Conservation (phyloP, 2,888 invertebrate genomes). For the Chironomus tentans region DNA sequence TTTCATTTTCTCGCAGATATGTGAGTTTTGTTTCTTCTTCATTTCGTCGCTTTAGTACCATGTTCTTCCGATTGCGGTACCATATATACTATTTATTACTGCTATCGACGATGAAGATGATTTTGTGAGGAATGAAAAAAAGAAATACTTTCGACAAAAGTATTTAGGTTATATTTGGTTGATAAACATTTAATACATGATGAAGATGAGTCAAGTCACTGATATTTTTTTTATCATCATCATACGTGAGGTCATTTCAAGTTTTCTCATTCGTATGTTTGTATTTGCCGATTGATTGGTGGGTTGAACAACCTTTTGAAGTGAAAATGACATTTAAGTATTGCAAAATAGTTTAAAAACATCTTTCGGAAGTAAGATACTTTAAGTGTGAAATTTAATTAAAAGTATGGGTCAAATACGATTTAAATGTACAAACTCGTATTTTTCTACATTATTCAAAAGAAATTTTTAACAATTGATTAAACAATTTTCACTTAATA, state of each 20-base stretch:
- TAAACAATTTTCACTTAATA: too few relatives aligned
- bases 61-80: not conserved
- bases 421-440: too few relatives aligned
- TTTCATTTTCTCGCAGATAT: not conserved
- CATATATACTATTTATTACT: not conserved
- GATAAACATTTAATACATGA: constrained; percentile 1
- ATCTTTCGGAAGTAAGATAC: too few relatives aligned
- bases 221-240: too few relatives aligned
- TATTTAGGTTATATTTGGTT: constrained; percentile 25
- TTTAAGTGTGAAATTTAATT: too few relatives aligned
- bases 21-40: not conserved
- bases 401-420: too few relatives aligned
- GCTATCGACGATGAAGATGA: not conserved
- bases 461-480: too few relatives aligned
- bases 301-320: not conserved
- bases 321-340: not conserved
- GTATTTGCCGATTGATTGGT: too few relatives aligned
- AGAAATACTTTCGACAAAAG: constrained; percentile 26
- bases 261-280: too few relatives aligned
- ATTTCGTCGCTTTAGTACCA: not conserved
- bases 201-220: not conserved
- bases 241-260: not conserved
- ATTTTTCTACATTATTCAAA: too few relatives aligned
- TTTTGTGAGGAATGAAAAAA: not conserved
- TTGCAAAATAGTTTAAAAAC: not conserved